Evolutionary conservation across 1,140 invertebrate species (phyloP).

Genomic region (Spodoptera litura): DNA sequence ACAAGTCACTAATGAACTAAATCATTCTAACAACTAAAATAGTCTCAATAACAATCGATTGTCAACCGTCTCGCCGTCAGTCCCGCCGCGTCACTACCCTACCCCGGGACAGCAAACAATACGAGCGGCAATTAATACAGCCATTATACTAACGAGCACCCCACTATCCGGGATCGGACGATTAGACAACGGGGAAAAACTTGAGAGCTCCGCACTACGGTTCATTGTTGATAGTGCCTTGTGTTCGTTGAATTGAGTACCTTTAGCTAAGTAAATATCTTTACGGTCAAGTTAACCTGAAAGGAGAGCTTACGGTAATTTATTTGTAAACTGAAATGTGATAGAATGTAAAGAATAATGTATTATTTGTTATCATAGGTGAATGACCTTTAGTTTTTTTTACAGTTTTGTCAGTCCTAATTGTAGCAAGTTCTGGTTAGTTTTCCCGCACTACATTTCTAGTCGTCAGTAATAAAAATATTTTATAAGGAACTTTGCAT

Average conservation of each 20-base stretch:
- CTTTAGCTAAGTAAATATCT: conserved; percentile 10
- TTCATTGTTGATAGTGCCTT: conserved; percentile 4
- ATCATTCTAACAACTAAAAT: too few relatives aligned
- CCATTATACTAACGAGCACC: conserved; percentile 70
- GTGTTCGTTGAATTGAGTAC: conserved; percentile 39
- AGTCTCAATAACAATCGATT: conserved; percentile 10
- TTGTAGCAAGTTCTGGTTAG: too few relatives aligned
- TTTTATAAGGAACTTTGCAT: too few relatives aligned
- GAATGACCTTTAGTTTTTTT: too few relatives aligned
- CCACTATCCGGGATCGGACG: conserved; percentile 49
- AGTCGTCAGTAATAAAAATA: too few relatives aligned
- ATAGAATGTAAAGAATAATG: too few relatives aligned
- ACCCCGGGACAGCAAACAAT: conserved; percentile 60
- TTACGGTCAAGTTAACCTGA: not conserved
- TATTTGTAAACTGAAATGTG: not conserved
- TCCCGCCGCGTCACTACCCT: conserved; percentile 39
- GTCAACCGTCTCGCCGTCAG: not conserved
- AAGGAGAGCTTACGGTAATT: not conserved
- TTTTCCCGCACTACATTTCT: too few relatives aligned
- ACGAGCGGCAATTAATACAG: conserved; percentile 68
- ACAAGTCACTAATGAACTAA: too few relatives aligned
- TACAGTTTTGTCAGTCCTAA: too few relatives aligned
- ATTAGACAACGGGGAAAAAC: conserved; percentile 47
- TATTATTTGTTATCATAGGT: too few relatives aligned
- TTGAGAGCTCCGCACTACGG: conserved; percentile 18